phyloP scores from a whole-genome alignment of 2,113 vertebrate genomes.

The Colius striatus region DNA sequence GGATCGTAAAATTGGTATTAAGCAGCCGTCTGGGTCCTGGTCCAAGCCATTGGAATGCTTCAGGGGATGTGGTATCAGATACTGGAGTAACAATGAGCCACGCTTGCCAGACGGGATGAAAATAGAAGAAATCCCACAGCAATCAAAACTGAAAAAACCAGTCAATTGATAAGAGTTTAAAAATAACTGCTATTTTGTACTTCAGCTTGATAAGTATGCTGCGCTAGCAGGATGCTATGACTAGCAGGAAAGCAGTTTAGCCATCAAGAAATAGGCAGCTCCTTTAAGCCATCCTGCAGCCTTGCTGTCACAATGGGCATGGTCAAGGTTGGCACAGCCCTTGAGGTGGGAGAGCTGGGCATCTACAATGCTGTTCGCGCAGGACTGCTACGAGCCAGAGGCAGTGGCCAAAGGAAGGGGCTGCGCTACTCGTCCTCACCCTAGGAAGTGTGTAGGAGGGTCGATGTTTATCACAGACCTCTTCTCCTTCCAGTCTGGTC shows the following conservation, averaged over 20 bases:
- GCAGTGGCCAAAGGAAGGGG: background rate
- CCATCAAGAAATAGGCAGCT: rapidly evolving
- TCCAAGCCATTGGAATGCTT: conserved; percentile 53
- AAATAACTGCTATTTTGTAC: background rate
- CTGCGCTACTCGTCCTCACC: background rate
- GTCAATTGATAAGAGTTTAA: background rate
- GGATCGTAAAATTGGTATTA: conserved; percentile 34
- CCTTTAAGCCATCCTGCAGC: background rate
- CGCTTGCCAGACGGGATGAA: background rate
- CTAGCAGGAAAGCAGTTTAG: rapidly evolving
- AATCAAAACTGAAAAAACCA: background rate
- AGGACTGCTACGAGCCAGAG: rapidly evolving
- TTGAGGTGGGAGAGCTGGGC: background rate
- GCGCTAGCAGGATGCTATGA: rapidly evolving
- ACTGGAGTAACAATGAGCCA: background rate
- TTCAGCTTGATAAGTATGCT: background rate
- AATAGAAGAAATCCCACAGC: background rate
- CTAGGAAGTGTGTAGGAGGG: background rate
- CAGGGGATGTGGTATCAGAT: background rate
- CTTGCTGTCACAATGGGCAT: rapidly evolving
- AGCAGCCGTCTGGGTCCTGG: background rate
- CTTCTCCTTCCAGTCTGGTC: background rate
- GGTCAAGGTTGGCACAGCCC: background rate
- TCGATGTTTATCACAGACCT: background rate
- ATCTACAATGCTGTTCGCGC: rapidly evolving